A percentile compares a stretch with the other conserved stretches of the same genome.
Evolutionary conservation across 2,797 vertebrate species (phyloP).

Genomic region (Rallus crepitans): DNA sequence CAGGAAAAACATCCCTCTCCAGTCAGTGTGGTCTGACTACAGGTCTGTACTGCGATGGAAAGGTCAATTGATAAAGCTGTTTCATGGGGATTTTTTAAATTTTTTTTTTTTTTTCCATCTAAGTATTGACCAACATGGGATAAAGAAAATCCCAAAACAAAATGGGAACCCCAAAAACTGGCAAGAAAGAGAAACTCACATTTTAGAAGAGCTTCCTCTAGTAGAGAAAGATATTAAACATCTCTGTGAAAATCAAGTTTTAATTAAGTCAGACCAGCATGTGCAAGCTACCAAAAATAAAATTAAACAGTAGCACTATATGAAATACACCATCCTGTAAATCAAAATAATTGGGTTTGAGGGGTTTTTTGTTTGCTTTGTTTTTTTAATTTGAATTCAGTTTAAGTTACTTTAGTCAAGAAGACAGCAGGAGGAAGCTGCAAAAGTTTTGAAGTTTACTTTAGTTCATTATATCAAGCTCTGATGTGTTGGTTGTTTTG

Average conservation of each 20-base stretch:
- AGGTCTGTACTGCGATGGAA: neutral
- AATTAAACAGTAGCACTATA: neutral
- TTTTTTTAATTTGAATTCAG: neutral
- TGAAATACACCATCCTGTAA: neutral
- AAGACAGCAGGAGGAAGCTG: neutral
- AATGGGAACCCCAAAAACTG: neutral
- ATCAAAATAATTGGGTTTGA: neutral
- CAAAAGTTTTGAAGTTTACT: neutral
- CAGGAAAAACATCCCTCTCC: neutral
- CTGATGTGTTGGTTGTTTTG: neutral
- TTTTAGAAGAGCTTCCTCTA: neutral
- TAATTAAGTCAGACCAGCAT: neutral
- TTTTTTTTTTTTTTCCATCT: neutral
- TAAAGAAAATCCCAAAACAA: neutral
- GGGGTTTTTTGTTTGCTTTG: no score
- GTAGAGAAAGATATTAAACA: neutral
- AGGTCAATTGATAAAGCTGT: neutral
- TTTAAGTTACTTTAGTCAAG: neutral
- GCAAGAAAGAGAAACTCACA: neutral
- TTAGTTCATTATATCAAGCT: neutral
- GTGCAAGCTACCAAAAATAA: neutral
- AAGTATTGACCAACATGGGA: neutral
- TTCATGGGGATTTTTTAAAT: neutral
- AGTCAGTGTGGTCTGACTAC: neutral
- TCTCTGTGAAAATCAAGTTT: neutral